Evolutionary conservation across 1,140 invertebrate genomes (phyloP).

Genomic region (Cryptotermes secundus): DNA sequence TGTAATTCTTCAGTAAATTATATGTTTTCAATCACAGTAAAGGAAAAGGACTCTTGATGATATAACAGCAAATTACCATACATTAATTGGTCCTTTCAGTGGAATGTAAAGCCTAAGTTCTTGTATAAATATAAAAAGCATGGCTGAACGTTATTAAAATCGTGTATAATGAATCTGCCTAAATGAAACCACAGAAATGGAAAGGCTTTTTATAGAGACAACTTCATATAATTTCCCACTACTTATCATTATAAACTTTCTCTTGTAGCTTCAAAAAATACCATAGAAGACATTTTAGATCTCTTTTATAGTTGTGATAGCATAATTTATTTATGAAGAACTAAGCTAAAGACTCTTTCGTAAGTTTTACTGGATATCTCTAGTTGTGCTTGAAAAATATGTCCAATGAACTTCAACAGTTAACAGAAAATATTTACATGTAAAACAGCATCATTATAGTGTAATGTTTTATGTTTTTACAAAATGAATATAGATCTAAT

Average conservation of each 20-base stretch:
- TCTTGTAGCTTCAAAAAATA: not conserved
- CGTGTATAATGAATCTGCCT: not conserved
- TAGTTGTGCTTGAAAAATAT: not conserved
- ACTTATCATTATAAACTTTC: not conserved
- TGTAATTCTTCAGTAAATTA: no score
- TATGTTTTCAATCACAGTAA: not conserved
- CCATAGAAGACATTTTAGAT: not conserved
- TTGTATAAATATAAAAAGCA: not conserved
- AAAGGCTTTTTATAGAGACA: not conserved
- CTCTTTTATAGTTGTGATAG: not conserved
- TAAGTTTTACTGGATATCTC: not conserved
- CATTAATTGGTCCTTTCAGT: slow-evolving; percentile 16
- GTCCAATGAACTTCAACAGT: not conserved
- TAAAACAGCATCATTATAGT: not conserved
- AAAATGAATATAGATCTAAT: not conserved
- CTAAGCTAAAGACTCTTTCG: not conserved
- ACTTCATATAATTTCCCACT: not conserved
- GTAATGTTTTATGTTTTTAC: not conserved
- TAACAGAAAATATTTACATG: not conserved
- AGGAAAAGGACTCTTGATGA: not conserved
- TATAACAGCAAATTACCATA: not conserved
- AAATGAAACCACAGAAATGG: not conserved
- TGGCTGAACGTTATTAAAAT: not conserved
- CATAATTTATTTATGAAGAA: no score
- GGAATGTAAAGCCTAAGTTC: not conserved